Evolutionary conservation across 2,113 vertebrate genomes (phyloP).

Genomic region (Corythoichthys intestinalis): DNA sequence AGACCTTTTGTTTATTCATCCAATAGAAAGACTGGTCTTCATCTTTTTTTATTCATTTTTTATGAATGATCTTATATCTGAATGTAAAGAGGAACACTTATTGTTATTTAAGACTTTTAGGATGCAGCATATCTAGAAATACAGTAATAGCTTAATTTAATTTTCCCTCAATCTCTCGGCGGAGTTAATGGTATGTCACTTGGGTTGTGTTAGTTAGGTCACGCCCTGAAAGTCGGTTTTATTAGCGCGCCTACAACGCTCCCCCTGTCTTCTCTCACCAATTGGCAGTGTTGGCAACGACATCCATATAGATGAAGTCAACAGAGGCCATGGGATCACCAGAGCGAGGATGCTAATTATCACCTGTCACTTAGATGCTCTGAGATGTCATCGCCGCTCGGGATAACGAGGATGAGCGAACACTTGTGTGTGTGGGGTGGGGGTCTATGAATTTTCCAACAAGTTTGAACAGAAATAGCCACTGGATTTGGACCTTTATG

Average conservation of each 20-base stretch:
- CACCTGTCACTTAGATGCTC: conserved; percentile 10
- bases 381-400: conserved; percentile 8
- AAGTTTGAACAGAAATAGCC: not conserved
- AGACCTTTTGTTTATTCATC: not conserved
- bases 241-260: not conserved
- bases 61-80: conserved; percentile 2
- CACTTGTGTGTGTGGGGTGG: not conserved
- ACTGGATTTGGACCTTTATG: not conserved
- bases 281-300: conserved; percentile 5
- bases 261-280: not conserved
- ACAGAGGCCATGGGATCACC: not conserved
- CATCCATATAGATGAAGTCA: conserved; percentile 2
- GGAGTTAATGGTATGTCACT: not conserved
- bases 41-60: not conserved
- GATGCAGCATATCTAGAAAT: not conserved
- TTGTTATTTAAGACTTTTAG: not conserved
- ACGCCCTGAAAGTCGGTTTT: conserved; percentile 5
- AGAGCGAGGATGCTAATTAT: not conserved
- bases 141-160: not conserved
- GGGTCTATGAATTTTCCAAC: not conserved
- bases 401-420: not conserved
- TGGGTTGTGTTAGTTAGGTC: conserved; percentile 2
- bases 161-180: not conserved
- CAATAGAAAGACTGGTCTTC: not conserved
- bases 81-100: not conserved